These are phyloP conservation scores for Smittia aterrima DNA, from an alignment of 2,888 invertebrate genomes.

Conservation along the genomic window DNA sequence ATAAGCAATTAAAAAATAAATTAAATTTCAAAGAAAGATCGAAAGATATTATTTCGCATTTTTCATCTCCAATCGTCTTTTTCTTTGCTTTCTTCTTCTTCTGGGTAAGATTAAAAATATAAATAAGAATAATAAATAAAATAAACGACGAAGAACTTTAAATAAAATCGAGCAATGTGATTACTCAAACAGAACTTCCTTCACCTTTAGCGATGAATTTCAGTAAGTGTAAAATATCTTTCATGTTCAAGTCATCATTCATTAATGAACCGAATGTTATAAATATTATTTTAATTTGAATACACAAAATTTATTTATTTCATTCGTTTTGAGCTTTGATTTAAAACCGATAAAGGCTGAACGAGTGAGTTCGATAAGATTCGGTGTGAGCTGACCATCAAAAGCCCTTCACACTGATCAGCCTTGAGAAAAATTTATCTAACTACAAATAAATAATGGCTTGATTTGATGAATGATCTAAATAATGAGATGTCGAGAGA, in stretches of 20 bases:
- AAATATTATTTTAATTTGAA: constrained; percentile 27
- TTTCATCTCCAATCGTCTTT: constrained; percentile 12
- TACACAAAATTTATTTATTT: constrained; percentile 23
- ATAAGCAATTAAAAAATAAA: constrained; percentile 31
- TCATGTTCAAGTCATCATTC: constrained; percentile 1
- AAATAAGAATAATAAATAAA: constrained; percentile 13
- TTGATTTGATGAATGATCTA: constrained; percentile 25
- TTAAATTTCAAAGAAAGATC: constrained; percentile 21
- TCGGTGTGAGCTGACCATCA: too few relatives aligned
- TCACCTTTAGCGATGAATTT: too few relatives aligned
- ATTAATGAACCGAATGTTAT: constrained; percentile 2
- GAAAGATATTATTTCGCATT: neutral
- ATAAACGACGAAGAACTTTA: neutral
- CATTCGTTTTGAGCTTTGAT: constrained; percentile 19
- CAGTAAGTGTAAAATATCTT: neutral
- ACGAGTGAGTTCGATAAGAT: too few relatives aligned
- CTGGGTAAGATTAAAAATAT: constrained; percentile 9
- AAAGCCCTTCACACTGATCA: too few relatives aligned
- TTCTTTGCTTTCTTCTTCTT: neutral
- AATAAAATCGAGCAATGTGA: neutral
- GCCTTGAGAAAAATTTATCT: too few relatives aligned
- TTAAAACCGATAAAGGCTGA: constrained; percentile 11
- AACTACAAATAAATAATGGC: constrained; percentile 9
- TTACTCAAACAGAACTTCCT: too few relatives aligned
- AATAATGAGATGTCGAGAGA: constrained; percentile 25